phyloP scores from a whole-genome alignment of 2,113 vertebrate species.

The Murina feae region DNA sequence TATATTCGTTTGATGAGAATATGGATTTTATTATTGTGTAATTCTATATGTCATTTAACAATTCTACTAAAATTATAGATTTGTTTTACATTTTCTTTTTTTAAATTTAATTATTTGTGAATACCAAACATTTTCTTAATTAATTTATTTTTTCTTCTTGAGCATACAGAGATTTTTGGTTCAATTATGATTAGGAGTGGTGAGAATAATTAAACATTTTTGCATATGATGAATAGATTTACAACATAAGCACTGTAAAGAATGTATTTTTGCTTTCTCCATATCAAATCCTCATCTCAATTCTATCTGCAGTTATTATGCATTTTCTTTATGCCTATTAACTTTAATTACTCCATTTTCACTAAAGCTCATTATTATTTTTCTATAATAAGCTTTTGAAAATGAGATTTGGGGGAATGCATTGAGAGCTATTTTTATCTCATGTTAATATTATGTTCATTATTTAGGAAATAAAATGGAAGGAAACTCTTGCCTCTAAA shows the following conservation, averaged over 20 bases:
- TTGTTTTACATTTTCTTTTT: background rate
- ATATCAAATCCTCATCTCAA: background rate
- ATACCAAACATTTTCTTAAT: background rate
- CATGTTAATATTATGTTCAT: constrained; percentile 8
- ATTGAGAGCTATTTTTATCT: constrained; percentile 41
- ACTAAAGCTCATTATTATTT: constrained; percentile 34
- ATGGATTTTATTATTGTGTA: background rate
- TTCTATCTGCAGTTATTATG: background rate
- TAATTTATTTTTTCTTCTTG: background rate
- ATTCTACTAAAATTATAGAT: background rate
- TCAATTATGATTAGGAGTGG: background rate
- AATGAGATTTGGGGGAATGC: background rate
- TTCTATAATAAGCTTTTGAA: constrained; percentile 21
- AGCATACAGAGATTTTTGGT: background rate
- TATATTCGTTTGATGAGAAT: background rate
- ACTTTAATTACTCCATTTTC: constrained; percentile 37
- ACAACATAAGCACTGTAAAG: background rate
- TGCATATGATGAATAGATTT: background rate
- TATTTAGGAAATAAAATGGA: constrained; percentile 33
- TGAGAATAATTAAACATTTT: constrained; percentile 5
- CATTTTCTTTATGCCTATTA: constrained; percentile 12
- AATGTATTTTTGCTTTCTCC: background rate
- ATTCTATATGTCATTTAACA: background rate
- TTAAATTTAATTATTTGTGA: background rate
- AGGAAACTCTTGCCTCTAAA: background rate